phyloP scores from a whole-genome alignment of 2,113 vertebrate genomes.

The Eublepharis macularius region DNA sequence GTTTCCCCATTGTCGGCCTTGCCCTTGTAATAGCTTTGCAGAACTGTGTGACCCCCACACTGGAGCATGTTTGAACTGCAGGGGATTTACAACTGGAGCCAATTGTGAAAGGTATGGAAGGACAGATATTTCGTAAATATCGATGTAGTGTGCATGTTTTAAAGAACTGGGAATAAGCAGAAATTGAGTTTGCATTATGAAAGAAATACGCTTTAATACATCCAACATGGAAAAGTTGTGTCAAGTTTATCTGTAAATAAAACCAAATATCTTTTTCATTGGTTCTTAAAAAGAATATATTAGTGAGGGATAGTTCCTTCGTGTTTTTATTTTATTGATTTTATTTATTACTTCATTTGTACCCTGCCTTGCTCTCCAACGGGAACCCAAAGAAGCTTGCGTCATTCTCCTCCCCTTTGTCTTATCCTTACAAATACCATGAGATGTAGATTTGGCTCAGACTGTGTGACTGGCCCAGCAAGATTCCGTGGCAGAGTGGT shows the following conservation, averaged over 20 bases:
- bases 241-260: background rate
- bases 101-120: slow-evolving; percentile 78
- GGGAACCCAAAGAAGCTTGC: too few species aligned
- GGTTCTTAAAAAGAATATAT: too few species aligned
- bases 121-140: rapidly evolving
- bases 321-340: too few species aligned
- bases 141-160: background rate
- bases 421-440: too few species aligned
- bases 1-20: slow-evolving; percentile 83
- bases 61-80: slow-evolving; percentile 77
- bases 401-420: too few species aligned
- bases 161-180: background rate
- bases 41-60: slow-evolving; percentile 79
- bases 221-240: background rate
- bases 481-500: too few species aligned
- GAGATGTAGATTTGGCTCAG: too few species aligned
- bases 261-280: too few species aligned
- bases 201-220: background rate
- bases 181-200: background rate
- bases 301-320: too few species aligned
- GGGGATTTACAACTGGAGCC: slow-evolving; percentile 71
- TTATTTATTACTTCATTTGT: too few species aligned
- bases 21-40: slow-evolving; percentile 76
- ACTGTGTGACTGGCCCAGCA: too few species aligned
- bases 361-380: too few species aligned